Evolutionary conservation across 1,140 invertebrate genomes (phyloP), one percentile per base, ranked within the genome.

Genomic region (Drosophila repletoides): DNA sequence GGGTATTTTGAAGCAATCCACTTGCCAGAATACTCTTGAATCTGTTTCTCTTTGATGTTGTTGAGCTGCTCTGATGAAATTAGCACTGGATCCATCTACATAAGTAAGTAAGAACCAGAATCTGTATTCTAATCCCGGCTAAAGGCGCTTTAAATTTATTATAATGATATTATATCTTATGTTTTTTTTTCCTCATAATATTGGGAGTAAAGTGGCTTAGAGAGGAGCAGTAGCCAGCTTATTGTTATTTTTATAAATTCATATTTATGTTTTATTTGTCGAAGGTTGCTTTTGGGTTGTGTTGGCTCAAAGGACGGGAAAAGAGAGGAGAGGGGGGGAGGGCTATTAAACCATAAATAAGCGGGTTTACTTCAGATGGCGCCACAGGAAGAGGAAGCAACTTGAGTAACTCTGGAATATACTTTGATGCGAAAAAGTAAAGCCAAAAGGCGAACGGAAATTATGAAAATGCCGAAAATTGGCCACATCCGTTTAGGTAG

Each of bases 401-500:
- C 38, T 21, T 5, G 21, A 31, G 55, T 21, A 49, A 58, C 6
- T 48, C 15, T 7, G 21, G 14, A 6, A 45, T 24, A 31, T 22
- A 34, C 49, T 19, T 51, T 51, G 15, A 40, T 52, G 33, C 61
- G 36, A 49, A 58, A 58, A 41, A 52, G 31, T 63, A 65, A 70
- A 26, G 38, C 14, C 26, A 45, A 28, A 55, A 64, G 31, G 28
- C 46, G 40, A 52, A 58, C 80, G 80, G 80, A 86, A 86, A 86
- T 86, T 86, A 86, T 86, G 72, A 86, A 86, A 80, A 87, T 79
- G 52, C 81, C 43, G n/a, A 46, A 86, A 86, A 86, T 86, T 80
- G 68, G 81, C 80, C 76, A 76, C 64, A 86, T 86, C 81, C 80
- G 74, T 63, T 33, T 56, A 26, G 48, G 38, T 17, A 68, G 60